These are phyloP conservation scores for Aphelocoma californica DNA, from an alignment of 2,797 vertebrate species.

Conservation along the genomic window DNA sequence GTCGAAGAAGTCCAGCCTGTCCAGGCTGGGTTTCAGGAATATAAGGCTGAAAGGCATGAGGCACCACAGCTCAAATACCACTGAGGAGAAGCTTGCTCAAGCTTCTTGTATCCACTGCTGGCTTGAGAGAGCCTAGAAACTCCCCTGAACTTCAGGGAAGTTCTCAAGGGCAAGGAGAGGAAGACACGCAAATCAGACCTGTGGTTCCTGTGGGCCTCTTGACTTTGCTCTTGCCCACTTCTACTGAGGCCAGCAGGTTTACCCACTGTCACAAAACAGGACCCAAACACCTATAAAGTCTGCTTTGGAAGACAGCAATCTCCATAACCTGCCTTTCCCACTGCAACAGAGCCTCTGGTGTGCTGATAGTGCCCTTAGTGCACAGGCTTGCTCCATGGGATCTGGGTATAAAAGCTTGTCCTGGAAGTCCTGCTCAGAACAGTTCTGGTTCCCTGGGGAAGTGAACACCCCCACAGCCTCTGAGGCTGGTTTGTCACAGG, in stretches of 20 bases:
- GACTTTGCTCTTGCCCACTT: not conserved
- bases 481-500: not conserved
- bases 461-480: not conserved
- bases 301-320: not conserved
- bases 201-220: not conserved
- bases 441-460: not conserved
- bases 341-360: not conserved
- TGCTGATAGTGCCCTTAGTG: not conserved
- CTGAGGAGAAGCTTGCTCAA: not conserved
- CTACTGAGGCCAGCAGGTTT: not conserved
- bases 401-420: not conserved
- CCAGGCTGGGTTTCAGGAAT: slow-evolving; percentile 91
- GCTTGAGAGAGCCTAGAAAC: not conserved
- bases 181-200: not conserved
- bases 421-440: not conserved
- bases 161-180: not conserved
- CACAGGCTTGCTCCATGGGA: not conserved
- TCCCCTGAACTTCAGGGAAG: not conserved
- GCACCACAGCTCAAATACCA: not conserved
- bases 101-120: not conserved
- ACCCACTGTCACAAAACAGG: not conserved
- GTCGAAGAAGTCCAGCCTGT: slow-evolving; percentile 92
- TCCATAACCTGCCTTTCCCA: not conserved
- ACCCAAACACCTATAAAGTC: not conserved
- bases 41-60: slow-evolving; percentile 81